These are phyloP conservation scores for Oophaga pumilio DNA, from an alignment of 2,113 vertebrate species.

Conservation along the genomic window DNA sequence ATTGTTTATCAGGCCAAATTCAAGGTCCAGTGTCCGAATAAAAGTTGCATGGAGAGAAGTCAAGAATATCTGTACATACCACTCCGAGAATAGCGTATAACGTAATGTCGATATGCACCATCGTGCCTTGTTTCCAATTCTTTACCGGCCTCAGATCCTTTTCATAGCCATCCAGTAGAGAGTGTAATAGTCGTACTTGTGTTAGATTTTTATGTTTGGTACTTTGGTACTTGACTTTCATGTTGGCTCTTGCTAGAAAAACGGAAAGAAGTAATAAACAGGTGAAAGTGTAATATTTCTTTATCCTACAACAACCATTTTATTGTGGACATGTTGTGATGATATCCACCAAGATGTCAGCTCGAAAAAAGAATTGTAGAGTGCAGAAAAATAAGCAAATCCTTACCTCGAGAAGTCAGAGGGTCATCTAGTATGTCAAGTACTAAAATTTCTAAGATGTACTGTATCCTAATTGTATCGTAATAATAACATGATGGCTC, in stretches of 20 bases:
- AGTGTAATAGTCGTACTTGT: conserved; percentile 76
- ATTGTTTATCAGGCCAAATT: no score
- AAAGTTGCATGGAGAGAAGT: no score
- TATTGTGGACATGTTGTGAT: background rate
- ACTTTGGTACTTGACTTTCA: background rate
- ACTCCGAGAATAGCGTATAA: conserved; percentile 91
- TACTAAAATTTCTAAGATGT: no score
- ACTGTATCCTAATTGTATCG: no score
- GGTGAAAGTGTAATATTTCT: background rate
- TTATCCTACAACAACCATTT: background rate
- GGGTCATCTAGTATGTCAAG: no score
- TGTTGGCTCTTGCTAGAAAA: background rate
- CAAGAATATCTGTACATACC: conserved; percentile 72
- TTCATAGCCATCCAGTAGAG: conserved; percentile 79
- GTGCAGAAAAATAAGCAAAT: background rate
- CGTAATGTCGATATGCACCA: conserved; percentile 87
- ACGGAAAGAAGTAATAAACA: background rate
- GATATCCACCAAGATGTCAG: background rate
- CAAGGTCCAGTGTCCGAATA: no score
- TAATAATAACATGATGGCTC: no score
- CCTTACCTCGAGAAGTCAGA: no score
- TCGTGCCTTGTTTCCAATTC: conserved; percentile 87
- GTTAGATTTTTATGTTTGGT: conserved; percentile 70
- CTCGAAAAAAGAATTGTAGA: background rate
- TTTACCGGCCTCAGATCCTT: conserved; percentile 85